Conservation (phyloP, 2,113 vertebrate genomes). For the Diadophis punctatus region DNA sequence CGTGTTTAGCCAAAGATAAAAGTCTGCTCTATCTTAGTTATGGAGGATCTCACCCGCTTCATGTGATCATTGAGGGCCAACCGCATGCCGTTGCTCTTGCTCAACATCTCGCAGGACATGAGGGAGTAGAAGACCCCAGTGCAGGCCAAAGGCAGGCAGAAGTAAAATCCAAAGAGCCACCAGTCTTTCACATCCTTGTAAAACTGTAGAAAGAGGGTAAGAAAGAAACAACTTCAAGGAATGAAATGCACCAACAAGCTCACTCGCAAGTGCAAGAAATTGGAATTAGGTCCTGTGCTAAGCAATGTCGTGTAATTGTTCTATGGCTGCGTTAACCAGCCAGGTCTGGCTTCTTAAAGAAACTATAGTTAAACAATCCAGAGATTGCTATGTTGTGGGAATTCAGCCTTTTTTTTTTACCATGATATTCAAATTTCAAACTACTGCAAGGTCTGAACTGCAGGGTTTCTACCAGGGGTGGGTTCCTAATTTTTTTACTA, state of each 20-base stretch:
- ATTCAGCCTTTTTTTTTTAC: background rate
- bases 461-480: no score
- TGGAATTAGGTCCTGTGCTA: background rate
- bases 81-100: conserved; percentile 84
- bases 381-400: background rate
- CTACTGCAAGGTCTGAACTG: background rate
- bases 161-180: conserved; percentile 91
- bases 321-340: background rate
- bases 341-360: background rate
- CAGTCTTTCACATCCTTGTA: conserved; percentile 85
- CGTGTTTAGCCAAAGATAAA: background rate
- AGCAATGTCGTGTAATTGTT: background rate
- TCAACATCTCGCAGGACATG: conserved; percentile 91
- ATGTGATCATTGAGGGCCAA: conserved; percentile 89
- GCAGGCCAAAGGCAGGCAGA: conserved; percentile 85
- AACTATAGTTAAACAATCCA: background rate
- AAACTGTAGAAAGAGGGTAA: conserved; percentile 63
- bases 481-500: no score
- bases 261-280: background rate
- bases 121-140: conserved; percentile 88
- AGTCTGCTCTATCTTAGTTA: rapidly evolving
- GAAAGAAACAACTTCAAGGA: background rate
- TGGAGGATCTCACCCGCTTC: conserved; percentile 76
- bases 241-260: background rate
- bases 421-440: background rate